Percentiles rank a stretch among this genome's conserved stretches.
Conservation (phyloP, 2,797 vertebrate species). For the Tarsius wallacei region DNA sequence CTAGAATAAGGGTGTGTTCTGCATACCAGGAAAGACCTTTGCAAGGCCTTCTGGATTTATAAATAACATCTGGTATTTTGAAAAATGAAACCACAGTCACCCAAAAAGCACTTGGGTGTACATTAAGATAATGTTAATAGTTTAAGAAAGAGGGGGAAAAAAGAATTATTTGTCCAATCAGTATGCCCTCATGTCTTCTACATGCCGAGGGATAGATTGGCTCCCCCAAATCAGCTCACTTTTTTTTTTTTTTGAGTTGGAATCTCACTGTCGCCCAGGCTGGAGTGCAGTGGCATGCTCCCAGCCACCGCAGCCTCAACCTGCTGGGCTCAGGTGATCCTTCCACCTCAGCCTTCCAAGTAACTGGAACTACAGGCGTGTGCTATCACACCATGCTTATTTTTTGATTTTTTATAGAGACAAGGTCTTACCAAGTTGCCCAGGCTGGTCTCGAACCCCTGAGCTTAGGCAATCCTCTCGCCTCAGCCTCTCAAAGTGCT, state of each 20-base stretch:
- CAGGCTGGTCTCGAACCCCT: too few species aligned
- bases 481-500: too few species aligned
- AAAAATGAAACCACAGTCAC: background rate
- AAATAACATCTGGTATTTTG: slow-evolving; percentile 42
- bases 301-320: too few species aligned
- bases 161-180: background rate
- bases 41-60: background rate
- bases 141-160: slow-evolving; percentile 14
- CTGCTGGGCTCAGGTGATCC: too few species aligned
- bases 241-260: background rate
- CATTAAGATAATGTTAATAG: slow-evolving; percentile 11
- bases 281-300: too few species aligned
- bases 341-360: too few species aligned
- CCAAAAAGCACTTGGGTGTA: background rate
- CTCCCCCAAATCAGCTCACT: background rate
- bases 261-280: too few species aligned
- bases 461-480: too few species aligned
- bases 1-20: background rate
- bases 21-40: background rate
- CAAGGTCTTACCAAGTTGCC: too few species aligned
- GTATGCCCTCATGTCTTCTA: rapidly evolving
- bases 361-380: too few species aligned
- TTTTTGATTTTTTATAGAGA: too few species aligned
- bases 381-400: too few species aligned
- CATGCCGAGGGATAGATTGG: background rate